A percentile compares a stretch with the other conserved stretches of the same genome.
Evolutionary conservation across 1,140 invertebrate species (phyloP).

Genomic region (Limonius californicus): DNA sequence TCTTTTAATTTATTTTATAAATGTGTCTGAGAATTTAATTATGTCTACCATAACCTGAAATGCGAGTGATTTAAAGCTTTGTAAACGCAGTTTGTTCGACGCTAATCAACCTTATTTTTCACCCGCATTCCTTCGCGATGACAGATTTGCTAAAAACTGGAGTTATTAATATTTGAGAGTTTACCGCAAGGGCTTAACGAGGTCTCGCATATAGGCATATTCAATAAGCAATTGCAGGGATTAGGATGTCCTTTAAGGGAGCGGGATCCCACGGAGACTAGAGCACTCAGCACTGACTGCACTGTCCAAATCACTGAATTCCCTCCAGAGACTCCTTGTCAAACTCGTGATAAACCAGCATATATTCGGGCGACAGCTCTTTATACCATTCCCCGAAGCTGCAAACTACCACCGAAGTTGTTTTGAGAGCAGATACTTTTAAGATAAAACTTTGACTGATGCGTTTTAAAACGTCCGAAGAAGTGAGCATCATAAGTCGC

Average conservation of each 20-base stretch:
- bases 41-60: conserved; percentile 16
- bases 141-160: too few relatives aligned
- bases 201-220: conserved; percentile 1
- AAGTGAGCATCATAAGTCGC: conserved; percentile 40
- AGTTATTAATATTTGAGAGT: neutral
- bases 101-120: conserved; percentile 18
- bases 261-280: conserved; percentile 1
- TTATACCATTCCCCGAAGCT: conserved; percentile 6
- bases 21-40: conserved; percentile 29
- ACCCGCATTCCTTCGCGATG: neutral
- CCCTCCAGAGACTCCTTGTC: neutral
- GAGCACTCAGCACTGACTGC: conserved; percentile 12
- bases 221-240: neutral
- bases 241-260: conserved; percentile 6
- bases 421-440: conserved; percentile 9
- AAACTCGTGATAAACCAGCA: conserved; percentile 14
- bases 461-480: conserved; percentile 40
- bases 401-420: conserved; percentile 9
- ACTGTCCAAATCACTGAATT: conserved; percentile 15
- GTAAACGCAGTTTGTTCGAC: conserved; percentile 21
- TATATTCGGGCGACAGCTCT: conserved; percentile 14
- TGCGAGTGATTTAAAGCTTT: conserved; percentile 26
- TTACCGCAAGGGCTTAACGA: neutral
- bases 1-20: conserved; percentile 36
- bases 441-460: conserved; percentile 38